Base-by-base conservation (phyloP, 2,888 invertebrate species). In the Heliconius ethilla region DNA sequence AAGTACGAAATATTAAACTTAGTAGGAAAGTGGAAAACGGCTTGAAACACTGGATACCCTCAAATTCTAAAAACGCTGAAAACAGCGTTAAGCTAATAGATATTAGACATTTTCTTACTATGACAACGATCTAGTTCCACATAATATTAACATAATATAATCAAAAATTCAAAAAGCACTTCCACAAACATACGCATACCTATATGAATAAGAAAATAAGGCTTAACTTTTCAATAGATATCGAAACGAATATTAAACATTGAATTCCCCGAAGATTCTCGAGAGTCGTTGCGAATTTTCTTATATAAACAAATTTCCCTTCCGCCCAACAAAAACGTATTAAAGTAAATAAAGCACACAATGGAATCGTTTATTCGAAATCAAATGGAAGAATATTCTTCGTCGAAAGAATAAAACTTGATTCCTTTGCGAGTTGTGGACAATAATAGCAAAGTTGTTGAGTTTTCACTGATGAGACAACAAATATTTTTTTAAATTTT, bases 311-410 rank as follows among this genome's bases (percentile, higher is more conserved):
- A 78, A 82, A 81, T 81, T 80, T 80, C 70, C 29, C 66, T 75
- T 70, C 67, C 70, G 74, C 73, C 74, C 77, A 78, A 80, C 81
- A 79, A 81, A 82, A 79, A 81, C 70, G 80, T 83, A 82, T 83
- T 82, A 82, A 83, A 83, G 81, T 80, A 82, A 84, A 84, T 81
- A 81, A 65, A 69, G 77, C 33, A 70, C 75, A 82, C 82, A 84
- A 83, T 83, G 45, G 78, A 81, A 76, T 75, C 79, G 79, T 78
- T 81, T 81, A 79, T 81, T 81, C 66, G 74, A 81, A 81, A 83
- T 83, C 81, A 77, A 81, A 82, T 80, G 80, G 81, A 80, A 83
- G 75, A 78, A 73, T 78, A 77, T 78, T 79, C 72, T 77, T 67
- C 51, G 37, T 75, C 33, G 65, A 70, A 75, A 40, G 45, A 72